These are phyloP conservation scores for Apostichopus californicus DNA, from an alignment of 35 echinoderm and acorn worm genomes.

Conservation along the genomic window DNA sequence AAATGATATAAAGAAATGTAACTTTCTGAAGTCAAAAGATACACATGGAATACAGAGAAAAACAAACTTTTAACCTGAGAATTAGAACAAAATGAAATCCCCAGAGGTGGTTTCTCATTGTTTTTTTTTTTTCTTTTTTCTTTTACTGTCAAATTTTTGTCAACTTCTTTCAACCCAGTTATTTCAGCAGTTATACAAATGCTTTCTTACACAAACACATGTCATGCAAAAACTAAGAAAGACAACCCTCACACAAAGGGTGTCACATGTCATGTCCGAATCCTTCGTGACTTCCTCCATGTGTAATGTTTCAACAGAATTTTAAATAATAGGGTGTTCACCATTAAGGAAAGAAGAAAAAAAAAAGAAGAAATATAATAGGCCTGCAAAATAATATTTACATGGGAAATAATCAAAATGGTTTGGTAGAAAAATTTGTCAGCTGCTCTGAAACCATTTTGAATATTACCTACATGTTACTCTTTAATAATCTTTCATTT, in stretches of 20 bases:
- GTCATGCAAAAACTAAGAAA: not conserved
- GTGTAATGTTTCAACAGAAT: too few relatives aligned
- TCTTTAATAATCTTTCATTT: conserved; percentile 12
- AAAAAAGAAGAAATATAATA: too few relatives aligned
- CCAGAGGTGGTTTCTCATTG: not conserved
- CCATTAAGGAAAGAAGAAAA: too few relatives aligned
- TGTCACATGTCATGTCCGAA: too few relatives aligned
- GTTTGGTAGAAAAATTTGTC: conserved; percentile 14
- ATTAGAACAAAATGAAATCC: not conserved
- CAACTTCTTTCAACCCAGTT: not conserved
- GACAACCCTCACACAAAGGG: not conserved
- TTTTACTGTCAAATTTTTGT: not conserved
- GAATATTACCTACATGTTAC: not conserved
- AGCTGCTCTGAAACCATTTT: conserved; percentile 13
- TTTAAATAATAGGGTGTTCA: too few relatives aligned
- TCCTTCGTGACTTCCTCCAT: too few relatives aligned
- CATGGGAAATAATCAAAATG: not conserved
- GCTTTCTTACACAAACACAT: not conserved
- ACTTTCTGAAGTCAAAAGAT: not conserved
- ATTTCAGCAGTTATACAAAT: not conserved
- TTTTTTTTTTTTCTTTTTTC: not conserved
- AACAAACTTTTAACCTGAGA: not conserved
- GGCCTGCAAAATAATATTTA: too few relatives aligned
- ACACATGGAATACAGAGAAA: not conserved
- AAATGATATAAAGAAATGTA: conserved; percentile 16